Percentiles rank a stretch among this genome's conserved stretches.
Evolutionary conservation across 2,797 vertebrate genomes (phyloP).

Genomic region (Pangasius sanitwongsei): DNA sequence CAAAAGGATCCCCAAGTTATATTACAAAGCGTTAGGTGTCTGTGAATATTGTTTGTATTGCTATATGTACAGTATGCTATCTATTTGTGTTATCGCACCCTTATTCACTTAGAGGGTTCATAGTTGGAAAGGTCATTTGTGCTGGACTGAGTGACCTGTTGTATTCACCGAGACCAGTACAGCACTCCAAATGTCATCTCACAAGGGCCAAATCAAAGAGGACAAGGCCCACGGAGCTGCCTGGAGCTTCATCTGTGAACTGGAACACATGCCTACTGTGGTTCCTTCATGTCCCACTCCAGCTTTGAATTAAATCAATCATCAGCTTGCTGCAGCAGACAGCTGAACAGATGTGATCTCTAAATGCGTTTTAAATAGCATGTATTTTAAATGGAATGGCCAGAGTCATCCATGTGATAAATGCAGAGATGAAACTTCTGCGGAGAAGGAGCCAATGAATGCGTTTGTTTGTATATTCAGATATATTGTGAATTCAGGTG

Average conservation of each 20-base stretch:
- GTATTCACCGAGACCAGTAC: conserved; percentile 11
- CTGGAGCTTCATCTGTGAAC: conserved; percentile 76
- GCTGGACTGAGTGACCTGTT: not conserved
- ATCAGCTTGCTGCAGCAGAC: conserved; percentile 75
- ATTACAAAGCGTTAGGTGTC: not conserved
- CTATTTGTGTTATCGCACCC: not conserved
- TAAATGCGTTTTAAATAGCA: conserved; percentile 82
- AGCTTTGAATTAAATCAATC: conserved; percentile 70
- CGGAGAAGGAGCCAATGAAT: conserved; percentile 21
- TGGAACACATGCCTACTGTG: conserved; percentile 73
- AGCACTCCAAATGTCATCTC: conserved; percentile 63
- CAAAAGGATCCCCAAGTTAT: not conserved
- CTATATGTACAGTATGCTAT: not conserved
- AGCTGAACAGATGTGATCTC: conserved; percentile 67
- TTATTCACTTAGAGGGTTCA: not conserved
- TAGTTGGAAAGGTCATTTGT: not conserved
- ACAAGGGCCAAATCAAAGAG: conserved; percentile 78
- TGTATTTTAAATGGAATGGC: conserved; percentile 77
- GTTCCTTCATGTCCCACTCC: conserved; percentile 59
- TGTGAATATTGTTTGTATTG: not conserved
- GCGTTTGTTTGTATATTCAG: conserved; percentile 43
- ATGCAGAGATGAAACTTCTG: conserved; percentile 26
- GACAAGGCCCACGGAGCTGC: conserved; percentile 77
- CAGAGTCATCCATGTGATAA: conserved; percentile 75
- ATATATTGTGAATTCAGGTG: conserved; percentile 38